Percentiles rank a stretch among this genome's conserved stretches.
Conservation (phyloP, 2,888 invertebrate species). For the Dendrolimus houi region DNA sequence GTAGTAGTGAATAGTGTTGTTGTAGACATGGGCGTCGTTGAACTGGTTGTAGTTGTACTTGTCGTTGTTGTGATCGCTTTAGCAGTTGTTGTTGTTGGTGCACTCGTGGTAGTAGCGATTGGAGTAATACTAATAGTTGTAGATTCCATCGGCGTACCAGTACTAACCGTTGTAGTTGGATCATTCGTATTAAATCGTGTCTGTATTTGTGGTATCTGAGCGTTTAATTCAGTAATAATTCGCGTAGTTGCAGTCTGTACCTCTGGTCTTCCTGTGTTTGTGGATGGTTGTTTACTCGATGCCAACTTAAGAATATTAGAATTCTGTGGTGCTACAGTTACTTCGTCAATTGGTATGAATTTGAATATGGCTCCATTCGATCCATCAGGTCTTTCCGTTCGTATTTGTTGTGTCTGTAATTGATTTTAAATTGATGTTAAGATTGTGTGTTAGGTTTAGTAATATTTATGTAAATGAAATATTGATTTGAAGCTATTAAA, state of each 20-base stretch:
- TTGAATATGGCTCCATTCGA: constrained; percentile 60
- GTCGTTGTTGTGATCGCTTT: constrained; percentile 11
- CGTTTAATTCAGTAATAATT: constrained; percentile 48
- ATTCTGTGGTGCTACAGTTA: constrained; percentile 48
- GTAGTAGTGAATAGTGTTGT: constrained; percentile 11
- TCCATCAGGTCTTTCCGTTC: constrained; percentile 64
- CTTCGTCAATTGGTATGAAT: constrained; percentile 68
- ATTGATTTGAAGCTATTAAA: background rate
- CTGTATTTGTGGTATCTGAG: constrained; percentile 43
- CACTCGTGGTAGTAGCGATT: constrained; percentile 20
- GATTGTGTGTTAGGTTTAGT: constrained; percentile 4
- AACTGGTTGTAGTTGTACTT: constrained; percentile 11
- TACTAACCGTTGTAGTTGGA: constrained; percentile 24
- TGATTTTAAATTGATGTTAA: constrained; percentile 21
- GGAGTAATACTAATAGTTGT: constrained; percentile 9
- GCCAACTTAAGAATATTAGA: constrained; percentile 61
- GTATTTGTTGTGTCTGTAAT: constrained; percentile 74
- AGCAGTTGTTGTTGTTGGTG: constrained; percentile 20
- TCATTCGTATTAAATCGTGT: constrained; percentile 28
- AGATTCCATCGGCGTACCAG: constrained; percentile 2
- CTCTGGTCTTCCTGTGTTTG: constrained; percentile 29
- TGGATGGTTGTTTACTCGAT: constrained; percentile 37
- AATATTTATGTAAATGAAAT: background rate
- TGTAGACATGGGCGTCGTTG: constrained; percentile 17
- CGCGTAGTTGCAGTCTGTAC: constrained; percentile 34